Percentiles rank a stretch among this genome's conserved stretches.
These are phyloP conservation scores for Takifugu bimaculatus DNA, from an alignment of 2,113 vertebrate species.

Conservation along the genomic window DNA sequence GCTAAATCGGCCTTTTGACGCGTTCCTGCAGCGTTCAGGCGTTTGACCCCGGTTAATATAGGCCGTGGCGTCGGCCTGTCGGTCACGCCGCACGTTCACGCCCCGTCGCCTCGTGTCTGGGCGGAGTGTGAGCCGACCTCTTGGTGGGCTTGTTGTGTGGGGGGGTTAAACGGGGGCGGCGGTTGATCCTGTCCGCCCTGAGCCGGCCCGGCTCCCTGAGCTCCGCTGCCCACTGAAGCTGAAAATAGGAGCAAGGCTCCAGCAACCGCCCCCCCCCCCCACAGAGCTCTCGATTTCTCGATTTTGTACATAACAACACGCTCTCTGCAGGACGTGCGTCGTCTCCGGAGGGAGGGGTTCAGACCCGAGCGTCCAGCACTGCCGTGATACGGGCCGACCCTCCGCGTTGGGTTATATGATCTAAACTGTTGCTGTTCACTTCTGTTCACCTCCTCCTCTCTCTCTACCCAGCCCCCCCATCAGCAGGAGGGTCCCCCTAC, in stretches of 20 bases:
- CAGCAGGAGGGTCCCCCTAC: no score
- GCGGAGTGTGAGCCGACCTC: constrained; percentile 4
- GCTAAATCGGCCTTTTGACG: no score
- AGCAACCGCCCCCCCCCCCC: constrained; percentile 35
- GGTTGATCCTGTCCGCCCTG: constrained; percentile 54
- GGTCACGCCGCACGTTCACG: no score
- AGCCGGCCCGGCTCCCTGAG: constrained; percentile 40
- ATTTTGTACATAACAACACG: constrained; percentile 28
- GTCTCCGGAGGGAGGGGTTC: constrained; percentile 2
- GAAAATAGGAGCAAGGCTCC: constrained; percentile 64
- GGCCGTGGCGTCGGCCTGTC: no score
- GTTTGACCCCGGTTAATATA: no score
- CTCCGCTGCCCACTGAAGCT: constrained; percentile 66
- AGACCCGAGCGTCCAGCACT: not conserved
- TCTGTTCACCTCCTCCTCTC: no score
- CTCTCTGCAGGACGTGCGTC: constrained; percentile 6
- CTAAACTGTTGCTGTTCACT: no score
- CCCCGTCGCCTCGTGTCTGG: not conserved
- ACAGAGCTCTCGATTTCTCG: constrained; percentile 7
- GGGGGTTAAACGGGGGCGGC: constrained; percentile 47
- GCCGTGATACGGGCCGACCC: no score
- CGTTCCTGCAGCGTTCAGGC: no score
- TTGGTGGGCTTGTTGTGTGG: constrained; percentile 1
- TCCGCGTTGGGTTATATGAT: no score
- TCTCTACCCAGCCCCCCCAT: no score